A percentile compares a stretch with the other conserved stretches of the same genome.
These are phyloP conservation scores for Poecilia latipinna DNA, from an alignment of 2,113 vertebrate species.

Conservation along the genomic window DNA sequence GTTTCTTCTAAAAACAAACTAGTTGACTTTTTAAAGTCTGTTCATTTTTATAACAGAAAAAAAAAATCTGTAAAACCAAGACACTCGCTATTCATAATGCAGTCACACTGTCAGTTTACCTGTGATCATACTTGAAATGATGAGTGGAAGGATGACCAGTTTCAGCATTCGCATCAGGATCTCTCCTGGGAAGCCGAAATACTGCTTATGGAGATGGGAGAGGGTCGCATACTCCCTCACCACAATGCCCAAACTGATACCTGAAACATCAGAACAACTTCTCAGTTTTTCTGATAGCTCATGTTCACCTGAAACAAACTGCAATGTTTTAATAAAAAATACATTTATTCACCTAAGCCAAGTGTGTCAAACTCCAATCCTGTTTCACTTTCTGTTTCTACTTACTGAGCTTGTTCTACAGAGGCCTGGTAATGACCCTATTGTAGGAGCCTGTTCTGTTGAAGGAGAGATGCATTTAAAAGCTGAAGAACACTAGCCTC, in stretches of 20 bases:
- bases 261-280: slow-evolving; percentile 71
- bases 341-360: too few species aligned
- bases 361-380: not conserved
- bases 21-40: too few species aligned
- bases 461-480: too few species aligned
- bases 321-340: not conserved
- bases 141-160: slow-evolving; percentile 93
- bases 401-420: too few species aligned
- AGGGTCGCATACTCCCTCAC: slow-evolving; percentile 89
- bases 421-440: too few species aligned
- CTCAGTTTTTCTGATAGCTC: not conserved
- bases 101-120: slow-evolving; percentile 73
- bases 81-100: not conserved
- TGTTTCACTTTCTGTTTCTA: too few species aligned
- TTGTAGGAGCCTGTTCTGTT: too few species aligned
- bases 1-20: too few species aligned
- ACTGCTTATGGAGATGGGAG: slow-evolving; percentile 89
- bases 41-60: too few species aligned
- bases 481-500: too few species aligned
- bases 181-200: slow-evolving; percentile 96
- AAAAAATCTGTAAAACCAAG: too few species aligned
- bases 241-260: slow-evolving; percentile 87
- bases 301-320: not conserved
- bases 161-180: slow-evolving; percentile 98
- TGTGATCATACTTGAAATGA: slow-evolving; percentile 98